Percentiles rank a stretch among this genome's conserved stretches.
phyloP scores from a whole-genome alignment of 1,140 invertebrate genomes.

The Wiebesia pumilae region DNA sequence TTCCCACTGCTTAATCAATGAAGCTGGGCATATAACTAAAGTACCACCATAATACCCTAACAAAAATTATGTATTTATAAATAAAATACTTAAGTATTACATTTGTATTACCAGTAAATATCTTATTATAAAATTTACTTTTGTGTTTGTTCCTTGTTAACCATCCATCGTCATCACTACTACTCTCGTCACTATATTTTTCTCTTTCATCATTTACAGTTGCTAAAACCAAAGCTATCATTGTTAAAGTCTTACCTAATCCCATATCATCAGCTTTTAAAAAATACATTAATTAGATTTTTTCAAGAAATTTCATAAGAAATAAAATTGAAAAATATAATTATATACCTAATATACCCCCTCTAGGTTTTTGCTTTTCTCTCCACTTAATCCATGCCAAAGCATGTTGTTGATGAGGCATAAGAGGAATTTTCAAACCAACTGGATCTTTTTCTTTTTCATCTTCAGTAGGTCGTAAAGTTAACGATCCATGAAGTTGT shows the following conservation, averaged over 20 bases:
- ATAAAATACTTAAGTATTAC: background rate
- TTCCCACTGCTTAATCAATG: conserved; percentile 90
- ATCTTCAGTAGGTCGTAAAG: conserved; percentile 79
- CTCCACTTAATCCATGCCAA: conserved; percentile 93
- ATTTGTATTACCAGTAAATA: conserved; percentile 16
- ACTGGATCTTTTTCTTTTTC: conserved; percentile 78
- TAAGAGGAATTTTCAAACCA: conserved; percentile 81
- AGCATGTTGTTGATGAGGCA: conserved; percentile 91
- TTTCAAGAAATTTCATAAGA: conserved; percentile 34
- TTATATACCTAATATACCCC: conserved; percentile 81
- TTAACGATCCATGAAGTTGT: conserved; percentile 83
- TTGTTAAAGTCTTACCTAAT: conserved; percentile 92
- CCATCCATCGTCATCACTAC: conserved; percentile 58
- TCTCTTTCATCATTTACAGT: conserved; percentile 69
- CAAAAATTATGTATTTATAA: conserved; percentile 17
- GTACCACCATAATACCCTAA: conserved; percentile 79
- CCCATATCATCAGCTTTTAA: conserved; percentile 95
- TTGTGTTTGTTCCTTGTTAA: conserved; percentile 60
- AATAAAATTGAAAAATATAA: conserved; percentile 35
- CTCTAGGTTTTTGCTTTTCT: conserved; percentile 87
- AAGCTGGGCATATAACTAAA: conserved; percentile 92
- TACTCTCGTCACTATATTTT: conserved; percentile 54
- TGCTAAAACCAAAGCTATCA: conserved; percentile 83
- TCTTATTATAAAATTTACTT: conserved; percentile 61
- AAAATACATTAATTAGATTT: conserved; percentile 43